Evolutionary conservation across 1,140 invertebrate genomes (phyloP).

Genomic region (Colletes latitarsis): DNA sequence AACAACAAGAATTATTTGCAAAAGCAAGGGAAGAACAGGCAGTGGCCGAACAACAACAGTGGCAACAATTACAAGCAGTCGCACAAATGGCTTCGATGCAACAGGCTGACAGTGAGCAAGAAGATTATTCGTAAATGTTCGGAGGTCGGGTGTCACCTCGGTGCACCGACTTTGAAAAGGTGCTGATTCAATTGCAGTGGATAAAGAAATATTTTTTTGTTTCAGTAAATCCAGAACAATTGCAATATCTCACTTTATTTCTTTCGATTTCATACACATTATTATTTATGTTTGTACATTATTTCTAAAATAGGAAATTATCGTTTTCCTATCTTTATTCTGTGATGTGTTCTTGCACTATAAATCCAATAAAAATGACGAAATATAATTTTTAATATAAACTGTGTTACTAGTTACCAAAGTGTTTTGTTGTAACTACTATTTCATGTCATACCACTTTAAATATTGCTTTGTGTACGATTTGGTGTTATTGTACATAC

Average conservation of each 20-base stretch:
- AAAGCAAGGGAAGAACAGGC: constrained; percentile 96
- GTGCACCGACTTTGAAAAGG: background rate
- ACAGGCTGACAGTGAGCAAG: constrained; percentile 77
- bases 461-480: too few species aligned
- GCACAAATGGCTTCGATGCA: constrained; percentile 81
- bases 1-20: constrained; percentile 99
- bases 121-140: constrained; percentile 78
- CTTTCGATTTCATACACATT: constrained; percentile 24
- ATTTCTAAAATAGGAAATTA: background rate
- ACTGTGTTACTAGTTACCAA: background rate
- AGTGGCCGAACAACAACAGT: constrained; percentile 92
- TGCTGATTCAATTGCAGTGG: background rate
- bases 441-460: background rate
- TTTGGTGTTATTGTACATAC: too few species aligned
- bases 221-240: background rate
- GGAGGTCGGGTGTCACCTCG: background rate
- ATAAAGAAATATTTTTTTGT: background rate
- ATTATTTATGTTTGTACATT: background rate
- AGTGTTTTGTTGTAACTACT: too few species aligned
- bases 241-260: background rate
- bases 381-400: constrained; percentile 1
- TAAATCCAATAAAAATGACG: background rate
- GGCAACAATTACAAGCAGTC: constrained; percentile 90
- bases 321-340: background rate
- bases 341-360: background rate